These are phyloP conservation scores for Drosophila pseudoobscura DNA, from an alignment of 1,140 invertebrate genomes.

Conservation along the genomic window DNA sequence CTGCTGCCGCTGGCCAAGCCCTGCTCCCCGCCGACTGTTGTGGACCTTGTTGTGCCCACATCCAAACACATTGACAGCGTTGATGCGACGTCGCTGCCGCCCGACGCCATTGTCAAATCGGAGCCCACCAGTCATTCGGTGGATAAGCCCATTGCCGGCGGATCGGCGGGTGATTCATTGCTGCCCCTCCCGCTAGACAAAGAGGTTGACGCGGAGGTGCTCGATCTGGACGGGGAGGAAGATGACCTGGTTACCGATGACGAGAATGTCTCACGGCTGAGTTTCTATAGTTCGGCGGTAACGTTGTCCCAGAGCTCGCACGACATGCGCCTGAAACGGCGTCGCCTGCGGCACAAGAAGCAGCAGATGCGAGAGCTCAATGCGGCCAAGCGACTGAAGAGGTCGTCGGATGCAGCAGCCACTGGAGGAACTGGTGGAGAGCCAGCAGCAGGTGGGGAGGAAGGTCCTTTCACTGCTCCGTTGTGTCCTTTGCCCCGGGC, in stretches of 20 bases:
- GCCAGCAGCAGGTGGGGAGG: conserved; percentile 5
- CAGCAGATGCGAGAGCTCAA: conserved; percentile 60
- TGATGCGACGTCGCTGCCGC: conserved; percentile 2
- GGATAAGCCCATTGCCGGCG: conserved; percentile 32
- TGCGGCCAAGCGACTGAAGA: conserved; percentile 63
- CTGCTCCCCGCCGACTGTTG: conserved; percentile 76
- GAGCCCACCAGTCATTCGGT: conserved; percentile 40
- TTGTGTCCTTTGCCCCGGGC: conserved; percentile 44
- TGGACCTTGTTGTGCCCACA: conserved; percentile 68
- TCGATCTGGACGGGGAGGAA: conserved; percentile 38
- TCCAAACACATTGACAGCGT: conserved; percentile 26
- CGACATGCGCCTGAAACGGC: conserved; percentile 57
- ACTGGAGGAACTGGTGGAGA: neutral
- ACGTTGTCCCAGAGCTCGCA: conserved; percentile 47
- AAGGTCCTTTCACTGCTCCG: neutral
- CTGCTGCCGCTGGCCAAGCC: conserved; percentile 47
- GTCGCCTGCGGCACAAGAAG: conserved; percentile 59
- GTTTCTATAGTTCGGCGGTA: conserved; percentile 62
- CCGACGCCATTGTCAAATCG: conserved; percentile 43
- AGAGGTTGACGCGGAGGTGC: conserved; percentile 18
- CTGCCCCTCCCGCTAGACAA: neutral
- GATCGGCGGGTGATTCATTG: conserved; percentile 5
- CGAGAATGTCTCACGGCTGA: conserved; percentile 64
- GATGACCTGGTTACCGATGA: conserved; percentile 56
- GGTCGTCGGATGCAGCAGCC: conserved; percentile 32